Evolutionary conservation across 1,140 invertebrate species (phyloP).

Genomic region (Agraylea sexmaculata): DNA sequence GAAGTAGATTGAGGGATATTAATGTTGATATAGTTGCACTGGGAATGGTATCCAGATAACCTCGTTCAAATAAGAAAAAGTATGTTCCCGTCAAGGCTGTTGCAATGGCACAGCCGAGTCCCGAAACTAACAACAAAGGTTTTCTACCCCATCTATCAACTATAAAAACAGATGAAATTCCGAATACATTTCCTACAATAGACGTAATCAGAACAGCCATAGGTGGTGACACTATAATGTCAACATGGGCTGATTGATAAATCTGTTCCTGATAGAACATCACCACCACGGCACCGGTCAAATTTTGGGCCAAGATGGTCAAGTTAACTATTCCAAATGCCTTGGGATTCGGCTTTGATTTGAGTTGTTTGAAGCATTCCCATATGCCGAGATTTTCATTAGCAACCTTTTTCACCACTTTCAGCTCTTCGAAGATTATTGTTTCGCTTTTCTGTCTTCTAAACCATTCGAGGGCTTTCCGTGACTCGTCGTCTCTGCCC

Average conservation of each 20-base stretch:
- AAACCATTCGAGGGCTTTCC: constrained; percentile 16
- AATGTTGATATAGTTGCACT: constrained; percentile 16
- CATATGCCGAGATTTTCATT: constrained; percentile 12
- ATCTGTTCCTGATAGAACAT: constrained; percentile 21
- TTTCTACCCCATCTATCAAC: constrained; percentile 20
- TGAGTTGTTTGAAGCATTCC: constrained; percentile 13
- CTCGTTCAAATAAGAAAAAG: constrained; percentile 14
- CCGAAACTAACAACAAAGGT: constrained; percentile 15
- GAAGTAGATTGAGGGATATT: constrained; percentile 12
- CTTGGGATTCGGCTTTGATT: constrained; percentile 17
- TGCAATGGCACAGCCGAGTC: constrained; percentile 15
- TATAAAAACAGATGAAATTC: constrained; percentile 15
- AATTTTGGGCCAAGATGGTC: constrained; percentile 12
- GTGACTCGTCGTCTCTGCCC: constrained; percentile 16
- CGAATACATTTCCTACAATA: constrained; percentile 14
- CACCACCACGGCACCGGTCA: constrained; percentile 19
- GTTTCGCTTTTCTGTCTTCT: constrained; percentile 17
- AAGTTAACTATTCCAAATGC: constrained; percentile 18
- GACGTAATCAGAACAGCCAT: constrained; percentile 17
- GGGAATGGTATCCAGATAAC: constrained; percentile 6
- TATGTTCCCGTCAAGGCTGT: constrained; percentile 17
- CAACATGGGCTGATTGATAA: constrained; percentile 5
- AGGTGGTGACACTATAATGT: constrained; percentile 10
- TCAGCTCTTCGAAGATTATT: constrained; percentile 17
- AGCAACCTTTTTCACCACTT: constrained; percentile 12